Percentiles rank a stretch among this genome's conserved stretches.
phyloP scores from a whole-genome alignment of 2,113 vertebrate genomes.

The Orcinus orca region DNA sequence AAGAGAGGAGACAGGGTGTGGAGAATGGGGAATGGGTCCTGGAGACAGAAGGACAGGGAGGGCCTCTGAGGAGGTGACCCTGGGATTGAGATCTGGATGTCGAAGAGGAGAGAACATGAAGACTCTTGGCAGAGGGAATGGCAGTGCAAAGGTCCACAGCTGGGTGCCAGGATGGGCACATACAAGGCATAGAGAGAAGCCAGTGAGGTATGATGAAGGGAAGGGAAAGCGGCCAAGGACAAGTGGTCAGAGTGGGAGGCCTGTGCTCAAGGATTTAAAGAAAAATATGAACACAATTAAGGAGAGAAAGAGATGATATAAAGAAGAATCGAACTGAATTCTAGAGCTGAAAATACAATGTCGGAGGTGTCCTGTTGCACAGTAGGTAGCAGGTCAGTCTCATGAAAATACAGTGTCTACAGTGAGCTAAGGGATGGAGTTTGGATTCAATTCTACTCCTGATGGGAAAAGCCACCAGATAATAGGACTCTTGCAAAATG shows the following conservation, averaged over 20 bases:
- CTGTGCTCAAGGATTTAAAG: not conserved
- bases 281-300: not conserved
- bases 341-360: not conserved
- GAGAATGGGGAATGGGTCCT: not conserved
- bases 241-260: not conserved
- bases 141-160: not conserved
- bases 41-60: not conserved
- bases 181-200: not conserved
- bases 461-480: not conserved
- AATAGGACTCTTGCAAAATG: not conserved
- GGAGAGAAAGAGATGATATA: not conserved
- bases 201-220: not conserved
- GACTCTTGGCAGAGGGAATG: not conserved
- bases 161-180: not conserved
- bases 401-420: not conserved
- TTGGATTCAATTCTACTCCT: not conserved
- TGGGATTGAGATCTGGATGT: not conserved
- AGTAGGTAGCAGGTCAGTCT: not conserved
- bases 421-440: not conserved
- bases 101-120: rapidly evolving
- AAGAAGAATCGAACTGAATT: not conserved
- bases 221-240: not conserved
- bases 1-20: not conserved
- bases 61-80: not conserved
- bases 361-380: not conserved